phyloP scores from a whole-genome alignment of 2,888 invertebrate genomes.

The Galeruca laticollis region DNA sequence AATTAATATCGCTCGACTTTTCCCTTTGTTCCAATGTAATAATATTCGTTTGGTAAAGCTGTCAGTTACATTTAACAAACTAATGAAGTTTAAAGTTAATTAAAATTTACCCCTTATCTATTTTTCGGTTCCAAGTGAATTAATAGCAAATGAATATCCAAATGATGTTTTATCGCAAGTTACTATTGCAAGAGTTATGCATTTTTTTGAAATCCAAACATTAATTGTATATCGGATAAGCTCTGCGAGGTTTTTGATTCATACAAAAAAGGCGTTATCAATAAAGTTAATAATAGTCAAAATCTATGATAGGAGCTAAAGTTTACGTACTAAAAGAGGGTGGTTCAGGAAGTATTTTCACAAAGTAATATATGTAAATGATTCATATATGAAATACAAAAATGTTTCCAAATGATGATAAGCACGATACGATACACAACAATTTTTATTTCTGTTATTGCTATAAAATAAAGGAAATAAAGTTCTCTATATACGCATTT shows the following conservation, averaged over 20 bases:
- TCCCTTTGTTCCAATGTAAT: no score
- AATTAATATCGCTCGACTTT: no score
- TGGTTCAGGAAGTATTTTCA: constrained; percentile 47
- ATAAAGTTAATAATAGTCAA: background rate
- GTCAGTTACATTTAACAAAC: no score
- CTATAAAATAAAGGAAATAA: constrained; percentile 9
- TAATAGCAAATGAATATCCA: no score
- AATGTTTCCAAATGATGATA: constrained; percentile 25
- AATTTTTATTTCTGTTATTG: constrained; percentile 3
- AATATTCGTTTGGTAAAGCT: no score
- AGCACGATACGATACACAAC: constrained; percentile 27
- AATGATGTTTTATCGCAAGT: no score
- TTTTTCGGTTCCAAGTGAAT: no score
- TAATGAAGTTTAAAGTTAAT: no score
- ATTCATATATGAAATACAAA: constrained; percentile 22
- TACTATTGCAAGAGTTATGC: no score
- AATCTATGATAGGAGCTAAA: background rate
- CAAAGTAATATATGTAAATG: constrained; percentile 22
- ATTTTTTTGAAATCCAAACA: no score
- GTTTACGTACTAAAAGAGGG: constrained; percentile 21
- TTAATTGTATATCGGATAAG: no score
- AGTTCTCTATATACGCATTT: background rate
- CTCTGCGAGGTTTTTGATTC: background rate
- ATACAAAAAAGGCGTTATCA: background rate
- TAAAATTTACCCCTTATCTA: no score